Evolutionary conservation across 1,140 invertebrate genomes (phyloP), one percentile per base, ranked within the genome.

Genomic region (Odontomachus brunneus): DNA sequence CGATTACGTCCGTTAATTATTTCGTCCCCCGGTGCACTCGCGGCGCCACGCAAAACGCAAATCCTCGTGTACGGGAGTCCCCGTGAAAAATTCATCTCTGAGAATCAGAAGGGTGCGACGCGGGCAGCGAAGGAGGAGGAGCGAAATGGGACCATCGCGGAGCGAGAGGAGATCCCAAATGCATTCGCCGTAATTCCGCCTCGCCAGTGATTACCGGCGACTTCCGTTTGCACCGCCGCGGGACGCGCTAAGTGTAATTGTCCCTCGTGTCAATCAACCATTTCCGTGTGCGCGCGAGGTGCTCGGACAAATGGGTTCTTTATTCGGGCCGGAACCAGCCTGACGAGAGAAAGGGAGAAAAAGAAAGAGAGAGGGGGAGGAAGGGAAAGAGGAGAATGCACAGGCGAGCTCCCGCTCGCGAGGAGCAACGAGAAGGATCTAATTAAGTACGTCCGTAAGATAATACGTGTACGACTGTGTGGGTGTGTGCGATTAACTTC

Each of bases 191-290:
- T 67, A 55, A 83, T 86, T 80, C 80, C 24, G 55, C 66, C 38
- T 69, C 49, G 33, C 24, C 33, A 62, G 19, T 57, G 29, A 53
- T 57, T 57, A 75, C 48, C n/a, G 38, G 57, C 63, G 11, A 63
- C 62, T 59, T 63, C 53, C 66, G 67, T 59, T 80, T 69, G 65
- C 63, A 69, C 22, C n/a, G 66, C 53, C 53, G 53, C 72, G 63
- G 44, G n/a, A 44, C 53, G 51, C 82, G 29, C 73, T 71, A 86
- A 86, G 81, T 82, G 84, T 86, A 86, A 86, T 86, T 86, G 78
- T 59, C 44, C 78, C 51, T 66, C 22, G 63, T 63, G 84, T 86
- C 84, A 83, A 86, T 81, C 60, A 75, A 59, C 59, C 55, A 59
- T 75, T 86, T 86, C 55, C 65, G 55, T 19, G 22, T 44, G 7